Conservation (phyloP, 1,140 invertebrate species). For the Copidosoma floridanum region DNA sequence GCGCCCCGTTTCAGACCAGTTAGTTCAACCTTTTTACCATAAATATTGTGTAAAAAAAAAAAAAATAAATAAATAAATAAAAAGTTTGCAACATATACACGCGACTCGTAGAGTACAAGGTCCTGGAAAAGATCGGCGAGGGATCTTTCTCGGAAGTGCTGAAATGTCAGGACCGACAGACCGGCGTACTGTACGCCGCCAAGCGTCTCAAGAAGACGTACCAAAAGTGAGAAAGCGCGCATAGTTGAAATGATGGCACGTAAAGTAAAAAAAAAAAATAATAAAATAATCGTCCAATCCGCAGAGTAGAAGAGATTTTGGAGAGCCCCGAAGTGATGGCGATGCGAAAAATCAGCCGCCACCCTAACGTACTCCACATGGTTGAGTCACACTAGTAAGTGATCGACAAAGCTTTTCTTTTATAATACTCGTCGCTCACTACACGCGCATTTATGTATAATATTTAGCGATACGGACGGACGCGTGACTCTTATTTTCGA, state of each 20-base stretch:
- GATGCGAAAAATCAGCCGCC: conserved; percentile 59
- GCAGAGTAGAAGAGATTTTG: conserved; percentile 59
- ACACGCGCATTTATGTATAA: background rate
- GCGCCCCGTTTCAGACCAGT: conserved; percentile 17
- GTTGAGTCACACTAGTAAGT: conserved; percentile 66
- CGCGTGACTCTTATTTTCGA: conserved; percentile 65
- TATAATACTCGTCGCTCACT: background rate
- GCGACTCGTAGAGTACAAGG: conserved; percentile 58
- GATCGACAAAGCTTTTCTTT: too few species aligned
- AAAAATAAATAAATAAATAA: too few species aligned
- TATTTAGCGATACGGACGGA: conserved; percentile 37
- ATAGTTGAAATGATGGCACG: background rate
- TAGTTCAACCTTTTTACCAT: background rate
- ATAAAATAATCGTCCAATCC: background rate
- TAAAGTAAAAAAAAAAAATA: background rate
- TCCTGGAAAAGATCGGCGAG: conserved; percentile 64
- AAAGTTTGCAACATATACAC: too few species aligned
- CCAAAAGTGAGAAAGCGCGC: conserved; percentile 50
- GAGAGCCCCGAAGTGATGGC: conserved; percentile 64
- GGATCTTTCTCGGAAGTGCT: conserved; percentile 71
- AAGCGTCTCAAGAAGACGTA: conserved; percentile 67
- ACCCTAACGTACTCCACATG: conserved; percentile 64
- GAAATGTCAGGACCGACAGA: conserved; percentile 63
- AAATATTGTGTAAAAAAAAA: too few species aligned
- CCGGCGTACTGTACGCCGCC: conserved; percentile 60